Base-by-base conservation (phyloP, 2,113 vertebrate species). In the Peromyscus leucopus region DNA sequence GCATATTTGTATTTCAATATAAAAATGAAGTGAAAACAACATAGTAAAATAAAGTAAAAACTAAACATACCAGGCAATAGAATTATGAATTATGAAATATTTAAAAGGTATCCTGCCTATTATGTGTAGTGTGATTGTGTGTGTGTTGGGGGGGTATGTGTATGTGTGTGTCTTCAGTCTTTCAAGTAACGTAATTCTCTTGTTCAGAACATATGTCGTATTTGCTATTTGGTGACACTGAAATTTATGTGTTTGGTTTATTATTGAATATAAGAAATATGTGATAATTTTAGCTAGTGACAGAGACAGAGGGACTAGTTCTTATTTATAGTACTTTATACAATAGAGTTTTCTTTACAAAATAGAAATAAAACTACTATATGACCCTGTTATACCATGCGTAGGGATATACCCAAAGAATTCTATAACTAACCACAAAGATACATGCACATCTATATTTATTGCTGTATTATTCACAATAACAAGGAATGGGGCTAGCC, bases 1-100 rank as follows among this genome's bases (percentile, higher is more conserved):
- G 93, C 96, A 98, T 98, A 96, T 98, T 99, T 98, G 98, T 98
- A 95, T 98, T 98, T 98, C 96, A 97, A 89, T 97, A 97, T 94
- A 97, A 98, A 96, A 97, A 94, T 96, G 24, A 79, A 96, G 79
- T 76, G 75, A 95, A 94, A 96, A 97, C 80, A 93, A 28, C 67
- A 92, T 48, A 95, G n/a, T 91, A 97, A 98, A 98, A 96, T 95
- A 96, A 90, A 98, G 97, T 91, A 1, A 85, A 96, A 96, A 9
- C 61, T 93, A 96, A 76, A 48, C 93, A 36, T 96, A 57, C 16
- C 21, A 82, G 86, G 19, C 83, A 95, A 90, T 75, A 67, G 75
- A 97, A 79, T 90, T 74, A 39, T 61, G 72, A 36, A 82, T 46
- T 65, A 31, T 1, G 39, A 61, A 8, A 31, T 97, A 79, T 92